These are phyloP conservation scores for Melanogrammus aeglefinus DNA, from an alignment of 2,797 vertebrate genomes.

Conservation along the genomic window DNA sequence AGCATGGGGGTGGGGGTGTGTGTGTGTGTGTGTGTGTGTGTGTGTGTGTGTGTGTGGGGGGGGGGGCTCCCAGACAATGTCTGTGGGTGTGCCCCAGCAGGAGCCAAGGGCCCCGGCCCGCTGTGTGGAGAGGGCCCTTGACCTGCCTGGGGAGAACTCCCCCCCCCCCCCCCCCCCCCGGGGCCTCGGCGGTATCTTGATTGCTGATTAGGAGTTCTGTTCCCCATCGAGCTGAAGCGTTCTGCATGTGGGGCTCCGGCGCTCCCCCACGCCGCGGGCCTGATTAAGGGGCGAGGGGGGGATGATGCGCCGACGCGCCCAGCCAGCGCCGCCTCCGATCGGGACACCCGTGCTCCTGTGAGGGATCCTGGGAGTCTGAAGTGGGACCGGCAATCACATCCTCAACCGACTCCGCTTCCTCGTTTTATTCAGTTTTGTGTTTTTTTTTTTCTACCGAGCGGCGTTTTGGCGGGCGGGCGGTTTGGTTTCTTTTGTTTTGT, in stretches of 20 bases:
- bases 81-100: constrained; percentile 55
- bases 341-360: constrained; percentile 64
- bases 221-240: constrained; percentile 70
- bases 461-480: constrained; percentile 32
- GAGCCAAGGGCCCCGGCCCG: constrained; percentile 25
- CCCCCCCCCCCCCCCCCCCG: constrained; percentile 57
- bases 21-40: too few species aligned
- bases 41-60: too few species aligned
- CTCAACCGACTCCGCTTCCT: not conserved
- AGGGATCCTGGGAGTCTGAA: constrained; percentile 68
- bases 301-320: constrained; percentile 66
- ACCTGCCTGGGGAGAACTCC: constrained; percentile 69
- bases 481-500: constrained; percentile 39
- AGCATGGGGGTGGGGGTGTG: constrained; percentile 34
- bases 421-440: too few species aligned
- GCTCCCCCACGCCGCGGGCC: constrained; percentile 62
- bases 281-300: constrained; percentile 75
- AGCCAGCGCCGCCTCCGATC: constrained; percentile 7
- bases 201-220: constrained; percentile 79
- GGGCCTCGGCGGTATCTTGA: constrained; percentile 71
- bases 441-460: constrained; percentile 46
- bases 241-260: constrained; percentile 65
- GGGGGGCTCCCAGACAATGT: constrained; percentile 40
- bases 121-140: constrained; percentile 70
- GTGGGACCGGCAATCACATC: constrained; percentile 76